These are phyloP conservation scores for Acropora yongei DNA, from an alignment of 64 coral and sea anemone species.

Conservation along the genomic window DNA sequence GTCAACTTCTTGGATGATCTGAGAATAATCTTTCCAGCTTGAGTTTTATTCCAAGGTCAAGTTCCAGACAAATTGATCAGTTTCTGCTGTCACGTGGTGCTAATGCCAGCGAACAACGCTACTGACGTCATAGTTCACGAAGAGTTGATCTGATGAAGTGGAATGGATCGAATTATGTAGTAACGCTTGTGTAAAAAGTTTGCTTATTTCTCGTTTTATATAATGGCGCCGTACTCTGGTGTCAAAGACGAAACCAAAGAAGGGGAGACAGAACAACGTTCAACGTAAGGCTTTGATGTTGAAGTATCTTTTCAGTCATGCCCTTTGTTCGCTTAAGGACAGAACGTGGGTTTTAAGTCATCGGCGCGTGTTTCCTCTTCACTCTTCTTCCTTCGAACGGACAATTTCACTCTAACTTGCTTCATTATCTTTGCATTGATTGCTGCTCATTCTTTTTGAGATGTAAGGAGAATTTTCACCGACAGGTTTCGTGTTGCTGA, in stretches of 20 bases:
- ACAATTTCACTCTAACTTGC: not conserved
- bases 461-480: not conserved
- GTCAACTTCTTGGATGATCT: no score
- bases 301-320: not conserved
- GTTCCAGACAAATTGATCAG: not conserved
- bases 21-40: no score
- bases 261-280: conserved; percentile 3
- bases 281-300: conserved; percentile 20
- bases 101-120: not conserved
- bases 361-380: not conserved
- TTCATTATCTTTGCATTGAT: not conserved
- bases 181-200: not conserved
- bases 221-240: conserved; percentile 37
- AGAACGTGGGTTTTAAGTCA: not conserved
- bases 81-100: conserved; percentile 16
- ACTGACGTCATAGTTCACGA: conserved; percentile 35
- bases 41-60: no score
- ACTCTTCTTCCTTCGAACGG: not conserved
- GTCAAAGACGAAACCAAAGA: conserved; percentile 25
- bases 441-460: not conserved
- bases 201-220: conserved; percentile 2
- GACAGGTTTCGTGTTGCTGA: not conserved
- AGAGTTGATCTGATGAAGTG: conserved; percentile 11
- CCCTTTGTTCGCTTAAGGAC: not conserved
- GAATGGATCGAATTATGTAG: conserved; percentile 1